Conservation (phyloP, 1,140 invertebrate species). For the Littorina saxatilis region DNA sequence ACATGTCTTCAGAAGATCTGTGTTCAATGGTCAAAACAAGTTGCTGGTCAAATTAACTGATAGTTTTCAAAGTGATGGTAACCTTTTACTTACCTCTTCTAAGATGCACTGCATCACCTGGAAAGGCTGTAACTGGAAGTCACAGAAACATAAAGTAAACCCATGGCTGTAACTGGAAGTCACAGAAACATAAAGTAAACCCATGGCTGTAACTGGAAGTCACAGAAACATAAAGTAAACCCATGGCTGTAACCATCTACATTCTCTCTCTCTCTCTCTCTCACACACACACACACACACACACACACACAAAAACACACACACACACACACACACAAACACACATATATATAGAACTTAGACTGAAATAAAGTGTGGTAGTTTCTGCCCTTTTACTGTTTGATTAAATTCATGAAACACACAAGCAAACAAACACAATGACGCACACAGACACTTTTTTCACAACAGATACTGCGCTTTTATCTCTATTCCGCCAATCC, state of each 20-base stretch:
- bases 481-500: no score
- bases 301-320: no score
- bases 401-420: no score
- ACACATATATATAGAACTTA: no score
- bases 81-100: conserved; percentile 51
- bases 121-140: conserved; percentile 51
- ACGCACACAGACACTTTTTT: no score
- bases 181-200: background rate
- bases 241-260: background rate
- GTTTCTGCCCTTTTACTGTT: no score
- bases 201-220: background rate
- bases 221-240: background rate
- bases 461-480: no score
- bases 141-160: background rate
- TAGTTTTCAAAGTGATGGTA: background rate
- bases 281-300: no score
- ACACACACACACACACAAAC: no score
- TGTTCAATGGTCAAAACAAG: background rate
- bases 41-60: background rate
- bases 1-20: background rate
- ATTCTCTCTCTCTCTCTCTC: no score
- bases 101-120: conserved; percentile 58
- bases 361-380: no score
- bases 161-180: background rate
- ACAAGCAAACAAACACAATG: no score